Base-by-base conservation (phyloP, 2,888 invertebrate genomes). In the Octodonta nipae region DNA sequence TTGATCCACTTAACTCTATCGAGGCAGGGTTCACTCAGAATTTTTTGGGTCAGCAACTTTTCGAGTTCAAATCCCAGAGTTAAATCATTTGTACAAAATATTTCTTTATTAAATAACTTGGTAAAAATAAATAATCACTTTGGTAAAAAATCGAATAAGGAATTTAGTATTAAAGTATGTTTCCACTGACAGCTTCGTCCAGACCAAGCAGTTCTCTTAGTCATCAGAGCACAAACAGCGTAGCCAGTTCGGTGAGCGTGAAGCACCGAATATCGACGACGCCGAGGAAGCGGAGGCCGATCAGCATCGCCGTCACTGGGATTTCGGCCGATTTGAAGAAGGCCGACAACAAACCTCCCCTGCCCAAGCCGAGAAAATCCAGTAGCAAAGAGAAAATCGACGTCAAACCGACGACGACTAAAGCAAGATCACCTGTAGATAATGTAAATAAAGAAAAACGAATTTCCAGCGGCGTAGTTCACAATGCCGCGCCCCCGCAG, bases 131-230 rank as follows among this genome's bases (percentile, higher is more conserved):
- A n/a, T n/a, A n/a, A n/a, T n/a, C n/a, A n/a, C n/a, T n/a, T n/a
- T n/a, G n/a, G n/a, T n/a, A n/a, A n/a, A n/a, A n/a, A n/a, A n/a
- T n/a, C n/a, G n/a, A n/a, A n/a, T n/a, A n/a, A n/a, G n/a, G n/a
- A n/a, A n/a, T n/a, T n/a, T n/a, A n/a, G n/a, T n/a, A n/a, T n/a
- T n/a, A n/a, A n/a, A n/a, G n/a, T n/a, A n/a, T n/a, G n/a, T n/a
- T n/a, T n/a, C n/a, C n/a, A n/a, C n/a, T n/a, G n/a, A n/a, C 56
- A 69, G 76, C 71, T 49, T 73, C 78, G 40, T 87, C 87, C 48
- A 72, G 88, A 59, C 88, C 88, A 42, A 81, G 80, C 61, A 86
- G 86, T 67, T 84, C 88, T 49, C 72, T 88, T 70, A 86, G 80
- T 58, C 73, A 74, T 55, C 70, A 71, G 54, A 72, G 71, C 58